A percentile compares a stretch with the other conserved stretches of the same genome.
phyloP scores from a whole-genome alignment of 2,888 invertebrate genomes.

The Amphimallon solstitiale region DNA sequence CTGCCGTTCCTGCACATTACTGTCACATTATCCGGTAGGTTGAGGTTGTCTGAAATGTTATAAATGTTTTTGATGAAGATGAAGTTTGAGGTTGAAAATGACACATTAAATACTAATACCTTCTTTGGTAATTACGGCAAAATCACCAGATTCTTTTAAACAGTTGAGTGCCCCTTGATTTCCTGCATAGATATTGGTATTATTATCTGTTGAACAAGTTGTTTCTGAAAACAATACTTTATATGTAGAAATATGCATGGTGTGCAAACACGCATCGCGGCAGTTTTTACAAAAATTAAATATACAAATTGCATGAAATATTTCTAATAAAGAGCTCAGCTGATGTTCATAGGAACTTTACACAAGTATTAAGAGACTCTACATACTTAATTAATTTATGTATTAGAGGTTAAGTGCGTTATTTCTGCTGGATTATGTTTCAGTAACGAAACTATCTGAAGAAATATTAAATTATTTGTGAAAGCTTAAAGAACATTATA shows the following conservation, averaged over 20 bases:
- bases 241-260: no score
- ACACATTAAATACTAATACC: conserved; percentile 46
- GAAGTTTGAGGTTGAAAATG: not conserved
- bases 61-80: not conserved
- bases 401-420: no score
- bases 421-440: no score
- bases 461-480: no score
- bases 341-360: not conserved
- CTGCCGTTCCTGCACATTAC: conserved; percentile 72
- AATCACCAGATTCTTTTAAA: conserved; percentile 66
- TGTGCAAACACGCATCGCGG: no score
- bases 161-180: conserved; percentile 72
- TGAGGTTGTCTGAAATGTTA: conserved; percentile 12
- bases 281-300: no score
- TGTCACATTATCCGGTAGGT: conserved; percentile 58
- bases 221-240: conserved; percentile 48
- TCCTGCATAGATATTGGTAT: conserved; percentile 67
- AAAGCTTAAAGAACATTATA: no score
- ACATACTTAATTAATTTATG: no score
- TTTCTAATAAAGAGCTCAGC: no score
- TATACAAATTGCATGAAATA: no score
- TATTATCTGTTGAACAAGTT: conserved; percentile 65
- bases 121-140: conserved; percentile 66
- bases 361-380: not conserved
- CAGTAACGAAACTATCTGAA: no score